Base-by-base conservation (phyloP, 1,140 invertebrate species). In the Muscidifurax raptorellus region DNA sequence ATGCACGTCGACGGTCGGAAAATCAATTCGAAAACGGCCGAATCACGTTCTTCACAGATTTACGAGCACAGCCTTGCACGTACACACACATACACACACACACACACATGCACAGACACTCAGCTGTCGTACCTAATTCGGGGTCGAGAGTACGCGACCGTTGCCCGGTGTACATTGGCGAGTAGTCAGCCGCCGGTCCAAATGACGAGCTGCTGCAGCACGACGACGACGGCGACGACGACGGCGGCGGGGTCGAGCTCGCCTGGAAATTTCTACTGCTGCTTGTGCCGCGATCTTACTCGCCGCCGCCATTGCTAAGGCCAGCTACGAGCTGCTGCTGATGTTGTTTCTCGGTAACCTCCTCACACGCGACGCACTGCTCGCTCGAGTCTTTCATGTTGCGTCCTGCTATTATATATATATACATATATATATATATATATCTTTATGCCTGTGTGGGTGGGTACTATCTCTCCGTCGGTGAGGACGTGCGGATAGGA, bases 281-380 rank as follows among this genome's bases (percentile, higher is more conserved):
- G 66, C 79, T 80, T 59, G 75, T 67, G 32, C 86, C 40, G 82
- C 85, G 80, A 67, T 84, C 84, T 84, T 84, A 80, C 36, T 64
- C 83, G 77, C 5, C 47, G 66, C 77, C 78, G 69, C 78, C 77
- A 80, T 80, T 84, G 30, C 69, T 47, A 44, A 47, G 75, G 72
- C 72, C 78, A 44, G 30, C 22, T 6, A 25, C 27, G 27, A 18
- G 69, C 69, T 15, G 15, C 32, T 74, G 71, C 30, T 74, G 15
- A 1, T 74, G 15, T 22, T 74, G 27, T 22, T 74, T 12, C 32
- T 32, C 52, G 52, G 2, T 15, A 59, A 59, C 25, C 71, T 74
- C 15, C 71, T 32, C 32, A 5, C 9, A 18, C 27, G 12, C 25
- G 28, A 30, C 67, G 25, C 67, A 69, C 67, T 28, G 28, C 67